Evolutionary conservation across 2,888 invertebrate species (phyloP).

Genomic region (Eumacrocentrus americanus): DNA sequence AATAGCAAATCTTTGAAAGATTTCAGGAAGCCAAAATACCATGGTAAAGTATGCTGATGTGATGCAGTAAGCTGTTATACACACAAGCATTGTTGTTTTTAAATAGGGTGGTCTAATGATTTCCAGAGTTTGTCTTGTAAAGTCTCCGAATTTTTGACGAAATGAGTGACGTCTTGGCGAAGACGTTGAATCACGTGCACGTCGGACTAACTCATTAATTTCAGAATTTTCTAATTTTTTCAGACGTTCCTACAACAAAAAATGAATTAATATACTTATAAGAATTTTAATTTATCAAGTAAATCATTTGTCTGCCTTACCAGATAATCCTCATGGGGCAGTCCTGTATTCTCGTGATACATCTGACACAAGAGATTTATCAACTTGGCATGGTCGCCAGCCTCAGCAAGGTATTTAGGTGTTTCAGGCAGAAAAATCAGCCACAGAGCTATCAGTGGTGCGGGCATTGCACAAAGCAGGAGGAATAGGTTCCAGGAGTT

Average conservation of each 20-base stretch:
- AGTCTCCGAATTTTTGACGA: slow-evolving; percentile 7
- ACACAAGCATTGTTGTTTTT: slow-evolving; percentile 16
- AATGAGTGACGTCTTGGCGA: slow-evolving; percentile 42
- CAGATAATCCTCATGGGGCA: slow-evolving; percentile 47
- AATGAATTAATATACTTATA: neutral
- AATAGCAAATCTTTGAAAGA: slow-evolving; percentile 18
- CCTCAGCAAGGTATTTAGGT: slow-evolving; percentile 80
- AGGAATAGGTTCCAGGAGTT: slow-evolving; percentile 83
- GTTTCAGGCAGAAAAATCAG: slow-evolving; percentile 77
- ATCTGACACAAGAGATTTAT: slow-evolving; percentile 71
- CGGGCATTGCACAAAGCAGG: slow-evolving; percentile 74
- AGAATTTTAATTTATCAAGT: neutral
- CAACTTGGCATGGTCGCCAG: slow-evolving; percentile 75
- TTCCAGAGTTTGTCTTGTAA: slow-evolving; percentile 10
- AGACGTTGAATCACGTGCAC: neutral
- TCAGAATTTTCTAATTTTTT: slow-evolving; percentile 11
- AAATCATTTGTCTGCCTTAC: no score
- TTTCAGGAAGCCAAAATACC: slow-evolving; percentile 25
- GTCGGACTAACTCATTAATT: slow-evolving; percentile 7
- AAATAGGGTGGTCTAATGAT: slow-evolving; percentile 18
- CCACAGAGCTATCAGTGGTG: slow-evolving; percentile 70
- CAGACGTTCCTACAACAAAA: slow-evolving; percentile 3
- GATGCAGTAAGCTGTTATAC: slow-evolving; percentile 9
- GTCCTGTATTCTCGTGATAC: slow-evolving; percentile 73
- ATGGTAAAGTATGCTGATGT: slow-evolving; percentile 16